Conservation (phyloP, 2,797 vertebrate genomes). For the Dermochelys coriacea region DNA sequence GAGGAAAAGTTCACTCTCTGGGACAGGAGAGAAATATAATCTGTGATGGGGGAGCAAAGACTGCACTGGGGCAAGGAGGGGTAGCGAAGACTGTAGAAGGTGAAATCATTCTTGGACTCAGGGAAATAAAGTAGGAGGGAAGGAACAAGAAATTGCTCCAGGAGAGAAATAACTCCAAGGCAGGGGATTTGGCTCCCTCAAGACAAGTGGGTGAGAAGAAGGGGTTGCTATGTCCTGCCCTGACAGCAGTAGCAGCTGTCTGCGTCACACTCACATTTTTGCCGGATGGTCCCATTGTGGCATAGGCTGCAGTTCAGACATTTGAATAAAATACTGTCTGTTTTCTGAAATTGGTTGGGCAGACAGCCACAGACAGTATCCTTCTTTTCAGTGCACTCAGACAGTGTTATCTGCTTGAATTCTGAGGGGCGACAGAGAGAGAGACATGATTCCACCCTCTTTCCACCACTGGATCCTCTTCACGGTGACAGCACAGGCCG, state of each 20-base stretch:
- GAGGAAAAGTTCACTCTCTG: background rate
- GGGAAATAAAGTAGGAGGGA: background rate
- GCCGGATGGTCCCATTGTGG: slow-evolving; percentile 40
- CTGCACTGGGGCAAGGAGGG: background rate
- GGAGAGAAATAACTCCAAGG: background rate
- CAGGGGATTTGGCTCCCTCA: background rate
- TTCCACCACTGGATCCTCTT: background rate
- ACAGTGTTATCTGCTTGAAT: slow-evolving; percentile 56
- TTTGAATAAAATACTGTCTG: background rate
- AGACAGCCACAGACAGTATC: slow-evolving; percentile 68
- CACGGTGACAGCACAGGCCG: background rate
- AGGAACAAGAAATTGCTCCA: background rate
- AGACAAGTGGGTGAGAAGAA: background rate
- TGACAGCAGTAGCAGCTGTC: background rate
- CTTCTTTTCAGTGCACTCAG: slow-evolving; percentile 36
- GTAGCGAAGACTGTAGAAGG: background rate
- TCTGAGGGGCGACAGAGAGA: slow-evolving; percentile 18
- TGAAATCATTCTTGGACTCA: background rate
- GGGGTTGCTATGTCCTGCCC: background rate
- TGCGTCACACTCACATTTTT: slow-evolving; percentile 54
- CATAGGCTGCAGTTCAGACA: slow-evolving; percentile 63
- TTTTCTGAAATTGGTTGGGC: slow-evolving; percentile 46
- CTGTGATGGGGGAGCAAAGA: background rate
- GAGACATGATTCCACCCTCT: background rate
- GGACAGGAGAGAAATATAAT: slow-evolving; percentile 6